A percentile compares a stretch with the other conserved stretches of the same genome.
phyloP scores from a whole-genome alignment of 2,888 invertebrate species.

The Crioceris asparagi region DNA sequence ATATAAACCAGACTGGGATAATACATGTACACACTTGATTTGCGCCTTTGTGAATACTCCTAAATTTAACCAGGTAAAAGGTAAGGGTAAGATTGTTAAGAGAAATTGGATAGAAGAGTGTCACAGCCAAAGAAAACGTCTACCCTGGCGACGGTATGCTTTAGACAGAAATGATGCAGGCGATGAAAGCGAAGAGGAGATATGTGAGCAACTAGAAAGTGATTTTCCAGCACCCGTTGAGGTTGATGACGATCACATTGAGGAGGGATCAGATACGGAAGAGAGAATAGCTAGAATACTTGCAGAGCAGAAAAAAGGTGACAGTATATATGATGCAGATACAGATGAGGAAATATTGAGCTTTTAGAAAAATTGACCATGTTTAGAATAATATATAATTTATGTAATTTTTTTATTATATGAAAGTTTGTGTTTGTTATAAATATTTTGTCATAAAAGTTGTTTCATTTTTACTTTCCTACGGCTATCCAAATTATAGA shows the following conservation, averaged over 20 bases:
- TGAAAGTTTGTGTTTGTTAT: too few relatives aligned
- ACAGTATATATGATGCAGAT: conserved; percentile 27
- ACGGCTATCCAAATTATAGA: too few relatives aligned
- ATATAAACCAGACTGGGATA: conserved; percentile 66
- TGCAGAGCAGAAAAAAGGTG: conserved; percentile 15
- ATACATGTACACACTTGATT: conserved; percentile 70
- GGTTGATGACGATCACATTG: conserved; percentile 19
- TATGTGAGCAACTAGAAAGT: conserved; percentile 31
- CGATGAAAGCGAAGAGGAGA: conserved; percentile 45
- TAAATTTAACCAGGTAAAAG: conserved; percentile 64
- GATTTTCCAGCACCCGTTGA: conserved; percentile 12
- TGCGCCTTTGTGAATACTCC: conserved; percentile 87
- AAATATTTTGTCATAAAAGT: too few relatives aligned
- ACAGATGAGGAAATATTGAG: conserved; percentile 38
- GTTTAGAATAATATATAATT: too few relatives aligned
- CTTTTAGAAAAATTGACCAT: too few relatives aligned
- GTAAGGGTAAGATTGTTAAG: conserved; percentile 53
- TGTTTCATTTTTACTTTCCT: too few relatives aligned
- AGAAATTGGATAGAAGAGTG: conserved; percentile 69
- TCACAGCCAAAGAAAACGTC: conserved; percentile 44
- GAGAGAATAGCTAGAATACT: conserved; percentile 42
- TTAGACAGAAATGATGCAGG: conserved; percentile 40
- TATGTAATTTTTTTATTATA: too few relatives aligned
- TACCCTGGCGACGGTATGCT: conserved; percentile 52
- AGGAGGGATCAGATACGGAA: conserved; percentile 46